Conservation (phyloP, 1,140 invertebrate species). For the Pararge aegeria region DNA sequence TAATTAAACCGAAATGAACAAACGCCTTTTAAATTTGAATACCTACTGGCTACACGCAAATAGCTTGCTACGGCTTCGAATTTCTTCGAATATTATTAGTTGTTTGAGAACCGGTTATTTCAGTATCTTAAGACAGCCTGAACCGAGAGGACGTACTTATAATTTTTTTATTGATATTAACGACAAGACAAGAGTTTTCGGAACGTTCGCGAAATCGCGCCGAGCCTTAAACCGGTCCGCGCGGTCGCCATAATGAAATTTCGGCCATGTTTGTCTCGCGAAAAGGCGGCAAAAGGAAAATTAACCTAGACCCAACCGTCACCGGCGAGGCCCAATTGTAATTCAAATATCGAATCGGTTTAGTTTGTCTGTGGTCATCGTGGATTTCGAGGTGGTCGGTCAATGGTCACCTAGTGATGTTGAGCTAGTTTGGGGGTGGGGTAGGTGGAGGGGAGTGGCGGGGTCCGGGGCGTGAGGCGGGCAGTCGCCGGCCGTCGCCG, state of each 20-base stretch:
- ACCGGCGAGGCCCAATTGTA: conserved; percentile 30
- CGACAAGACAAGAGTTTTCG: conserved; percentile 26
- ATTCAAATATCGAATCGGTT: conserved; percentile 44
- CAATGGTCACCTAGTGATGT: conserved; percentile 33
- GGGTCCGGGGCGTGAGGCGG: conserved; percentile 51
- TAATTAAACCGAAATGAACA: conserved; percentile 40
- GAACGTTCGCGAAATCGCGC: conserved; percentile 54
- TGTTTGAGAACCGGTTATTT: conserved; percentile 56
- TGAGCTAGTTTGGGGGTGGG: conserved; percentile 32
- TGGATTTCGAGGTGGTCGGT: conserved; percentile 40
- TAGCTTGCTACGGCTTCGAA: conserved; percentile 27
- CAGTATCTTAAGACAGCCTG: conserved; percentile 56
- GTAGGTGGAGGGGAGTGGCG: conserved; percentile 33
- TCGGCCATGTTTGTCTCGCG: conserved; percentile 65
- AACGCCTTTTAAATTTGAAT: conserved; percentile 46
- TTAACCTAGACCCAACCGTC: conserved; percentile 35
- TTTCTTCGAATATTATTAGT: conserved; percentile 34
- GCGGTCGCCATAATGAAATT: conserved; percentile 59
- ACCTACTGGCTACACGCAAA: conserved; percentile 37
- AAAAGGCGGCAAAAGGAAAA: conserved; percentile 39
- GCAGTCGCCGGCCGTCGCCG: conserved; percentile 57
- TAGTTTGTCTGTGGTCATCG: conserved; percentile 42
- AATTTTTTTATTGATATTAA: conserved; percentile 34
- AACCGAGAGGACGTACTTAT: conserved; percentile 58
- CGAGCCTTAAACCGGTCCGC: conserved; percentile 52